Conservation (phyloP, 1,140 invertebrate genomes). For the Galleria mellonella region DNA sequence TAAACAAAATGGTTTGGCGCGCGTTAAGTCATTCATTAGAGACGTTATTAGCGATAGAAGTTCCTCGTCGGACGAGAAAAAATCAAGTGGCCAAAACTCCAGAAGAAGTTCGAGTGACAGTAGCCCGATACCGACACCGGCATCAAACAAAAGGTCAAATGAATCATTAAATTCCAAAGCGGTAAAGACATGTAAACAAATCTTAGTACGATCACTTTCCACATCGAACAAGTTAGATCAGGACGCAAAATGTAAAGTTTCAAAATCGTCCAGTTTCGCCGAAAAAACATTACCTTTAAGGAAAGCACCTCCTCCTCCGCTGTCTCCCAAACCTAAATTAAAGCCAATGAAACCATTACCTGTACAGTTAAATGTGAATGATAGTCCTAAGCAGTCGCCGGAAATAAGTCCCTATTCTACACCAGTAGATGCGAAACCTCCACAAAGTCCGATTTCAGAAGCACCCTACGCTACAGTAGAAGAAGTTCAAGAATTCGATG, state of each 20-base stretch:
- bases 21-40: constrained; percentile 72
- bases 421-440: constrained; percentile 53
- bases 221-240: constrained; percentile 67
- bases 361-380: constrained; percentile 38
- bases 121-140: constrained; percentile 46
- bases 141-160: constrained; percentile 53
- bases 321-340: constrained; percentile 69
- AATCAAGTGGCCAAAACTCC: constrained; percentile 62
- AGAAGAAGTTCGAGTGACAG: constrained; percentile 64
- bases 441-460: constrained; percentile 31
- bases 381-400: constrained; percentile 43
- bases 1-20: constrained; percentile 64
- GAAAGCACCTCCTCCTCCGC: constrained; percentile 70
- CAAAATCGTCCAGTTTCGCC: constrained; percentile 70
- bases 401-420: constrained; percentile 63
- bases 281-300: constrained; percentile 68
- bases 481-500: constrained; percentile 52
- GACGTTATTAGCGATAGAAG: constrained; percentile 72
- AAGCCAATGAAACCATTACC: constrained; percentile 65
- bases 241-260: constrained; percentile 59
- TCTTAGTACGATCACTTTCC: constrained; percentile 66
- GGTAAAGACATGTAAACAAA: constrained; percentile 69
- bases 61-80: constrained; percentile 64
- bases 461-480: constrained; percentile 60
- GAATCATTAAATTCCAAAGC: constrained; percentile 65